These are phyloP conservation scores for human DNA, from an alignment of 2,113 vertebrate species.

Conservation along the genomic window GRCh38 chr9:32559501-32560000, in stretches of 20 bases:
- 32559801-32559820: background rate
- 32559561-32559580: background rate
- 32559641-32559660: background rate
- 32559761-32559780: background rate
- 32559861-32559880: background rate
- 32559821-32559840: background rate
- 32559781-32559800: background rate
- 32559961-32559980: constrained; percentile 29
- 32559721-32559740: background rate
- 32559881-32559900: background rate
- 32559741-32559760: constrained; percentile 20
- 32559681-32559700: constrained; percentile 14
- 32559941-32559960: background rate
- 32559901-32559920: constrained; percentile 1
- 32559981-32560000: background rate
- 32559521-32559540: background rate
- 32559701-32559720: background rate
- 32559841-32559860: background rate
- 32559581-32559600: background rate
- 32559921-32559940: constrained; percentile 3
- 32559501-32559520: background rate
- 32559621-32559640: background rate
- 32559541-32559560: background rate
- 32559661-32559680: background rate
- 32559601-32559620: background rate